Evolutionary conservation across 2,797 vertebrate species (phyloP), one percentile per base, ranked within the genome.

Genomic region (Glyptemys insculpta): DNA sequence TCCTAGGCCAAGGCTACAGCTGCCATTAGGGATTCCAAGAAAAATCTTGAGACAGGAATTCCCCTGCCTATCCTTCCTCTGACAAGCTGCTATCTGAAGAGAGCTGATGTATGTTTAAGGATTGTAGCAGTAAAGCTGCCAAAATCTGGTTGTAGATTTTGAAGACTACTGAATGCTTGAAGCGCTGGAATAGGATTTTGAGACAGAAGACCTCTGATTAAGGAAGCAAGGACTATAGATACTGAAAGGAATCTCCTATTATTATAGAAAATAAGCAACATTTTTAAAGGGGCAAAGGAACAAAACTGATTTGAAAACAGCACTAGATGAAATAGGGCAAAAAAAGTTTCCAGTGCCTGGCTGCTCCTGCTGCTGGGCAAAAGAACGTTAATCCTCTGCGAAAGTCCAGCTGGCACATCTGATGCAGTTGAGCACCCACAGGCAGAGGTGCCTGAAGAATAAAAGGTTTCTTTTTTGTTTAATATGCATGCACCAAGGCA

Each of bases 341-440:
- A 78, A 5, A 88, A 10, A 31, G 68, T 82, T 52, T 53, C 9
- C 19, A 91, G 78, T 81, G 59, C 76, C 62, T 87, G 91, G 83
- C 79, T 84, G 27, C 57, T 90, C 84, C 85, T 56, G 74, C 41
- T 79, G 54, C n/a, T 25, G 74, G 79, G 81, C 57, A 92, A 76
- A 84, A 37, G 16, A n/a, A 0, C 0, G 18, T 84, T 79, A n/a
- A 25, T 76, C 88, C 49, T 52, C 34, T 31, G 53, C 49, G 49
- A 34, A 86, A 65, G 27, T 68, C 85, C 96, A 95, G 53, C 44
- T 74, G 79, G 86, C 91, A 95, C 82, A 89, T 59, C n/a, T 68
- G 85, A 88, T 79, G 79, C 81, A 93, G 47, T 53, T 82, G 57
- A 92, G 78, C 4, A 37, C n/a, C 80, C 84, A 53, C 53, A n/a